Base-by-base conservation (phyloP, 2,113 vertebrate genomes). In the Rhea pennata region DNA sequence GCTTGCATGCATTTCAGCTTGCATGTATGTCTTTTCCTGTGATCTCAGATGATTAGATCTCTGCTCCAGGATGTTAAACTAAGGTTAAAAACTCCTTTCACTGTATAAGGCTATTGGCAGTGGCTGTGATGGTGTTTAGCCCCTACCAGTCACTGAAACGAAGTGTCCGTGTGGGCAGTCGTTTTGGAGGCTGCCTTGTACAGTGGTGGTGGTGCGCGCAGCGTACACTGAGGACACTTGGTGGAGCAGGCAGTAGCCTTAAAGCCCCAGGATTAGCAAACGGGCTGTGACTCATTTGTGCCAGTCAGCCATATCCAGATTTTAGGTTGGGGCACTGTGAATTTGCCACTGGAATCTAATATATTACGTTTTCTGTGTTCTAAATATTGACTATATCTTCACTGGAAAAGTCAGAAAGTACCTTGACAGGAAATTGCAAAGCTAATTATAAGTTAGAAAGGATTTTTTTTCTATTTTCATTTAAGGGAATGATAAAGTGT, bases 161-260 rank as follows among this genome's bases (percentile, higher is more conserved):
- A 2, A 2, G 5, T 7, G 21, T 29, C 6, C 29, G 2, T 6
- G 0, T 0, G 40, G 27, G 40, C 29, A 3, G 1, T 39, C 15
- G 29, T 12, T 65, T 3, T 4, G 14, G 7, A 17, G 8, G 24
- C 27, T 39, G 31, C 10, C 66, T 29, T 67, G 44, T 36, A 15
- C 21, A 0, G 19, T 36, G 5, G 5, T 62, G 29, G 17, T 48
- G 70, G 16, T 10, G n/a, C 56, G 2, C 6, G 0, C 3, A 5
- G 21, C 3, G 1, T 4, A 4, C 1, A 5, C 3, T 42, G 31
- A 29, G n/a, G 31, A 7, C 10, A 16, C 40, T 17, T 19, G 21
- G 13, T 23, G 13, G 36, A 20, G 21, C 65, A 31, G 5, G 20
- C 50, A 87, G 26, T 51, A 71, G 29, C 51, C 12, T 8, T 31